A percentile compares a stretch with the other conserved stretches of the same genome.
These are phyloP conservation scores for Phengaris arion DNA, from an alignment of 2,888 invertebrate genomes.

Conservation along the genomic window DNA sequence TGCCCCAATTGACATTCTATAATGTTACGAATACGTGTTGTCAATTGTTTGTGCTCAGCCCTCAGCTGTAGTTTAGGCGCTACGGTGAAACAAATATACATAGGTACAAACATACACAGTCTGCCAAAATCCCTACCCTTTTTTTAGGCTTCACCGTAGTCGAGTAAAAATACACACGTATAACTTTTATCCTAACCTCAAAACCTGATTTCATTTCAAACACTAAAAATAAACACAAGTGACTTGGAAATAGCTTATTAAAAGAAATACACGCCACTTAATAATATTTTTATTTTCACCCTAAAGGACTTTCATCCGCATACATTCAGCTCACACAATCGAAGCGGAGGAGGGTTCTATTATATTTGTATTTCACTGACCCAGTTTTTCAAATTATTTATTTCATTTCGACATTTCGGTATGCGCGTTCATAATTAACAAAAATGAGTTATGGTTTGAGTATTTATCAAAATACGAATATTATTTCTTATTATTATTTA, in stretches of 20 bases:
- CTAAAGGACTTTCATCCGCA: neutral
- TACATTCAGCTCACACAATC: neutral
- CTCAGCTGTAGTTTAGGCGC: no score
- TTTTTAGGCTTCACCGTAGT: no score
- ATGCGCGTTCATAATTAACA: neutral
- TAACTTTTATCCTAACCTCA: neutral
- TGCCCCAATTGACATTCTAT: no score
- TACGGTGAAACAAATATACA: no score
- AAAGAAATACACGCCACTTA: neutral
- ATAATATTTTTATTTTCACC: neutral
- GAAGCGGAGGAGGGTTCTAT: neutral
- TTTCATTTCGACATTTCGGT: slow-evolving; percentile 10
- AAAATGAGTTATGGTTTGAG: slow-evolving; percentile 10
- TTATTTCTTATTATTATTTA: neutral
- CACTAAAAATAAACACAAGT: neutral
- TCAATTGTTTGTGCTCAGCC: no score
- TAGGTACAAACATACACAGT: no score
- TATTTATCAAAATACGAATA: neutral
- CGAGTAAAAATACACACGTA: neutral
- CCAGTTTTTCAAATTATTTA: slow-evolving; percentile 9
- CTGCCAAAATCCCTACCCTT: no score
- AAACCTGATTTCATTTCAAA: neutral
- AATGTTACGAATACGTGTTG: no score
- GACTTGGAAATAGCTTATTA: neutral
- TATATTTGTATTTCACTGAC: neutral